Evolutionary conservation across 2,113 vertebrate species (phyloP), one percentile per base, ranked within the genome.

Genomic region (Paratilapia polleni): DNA sequence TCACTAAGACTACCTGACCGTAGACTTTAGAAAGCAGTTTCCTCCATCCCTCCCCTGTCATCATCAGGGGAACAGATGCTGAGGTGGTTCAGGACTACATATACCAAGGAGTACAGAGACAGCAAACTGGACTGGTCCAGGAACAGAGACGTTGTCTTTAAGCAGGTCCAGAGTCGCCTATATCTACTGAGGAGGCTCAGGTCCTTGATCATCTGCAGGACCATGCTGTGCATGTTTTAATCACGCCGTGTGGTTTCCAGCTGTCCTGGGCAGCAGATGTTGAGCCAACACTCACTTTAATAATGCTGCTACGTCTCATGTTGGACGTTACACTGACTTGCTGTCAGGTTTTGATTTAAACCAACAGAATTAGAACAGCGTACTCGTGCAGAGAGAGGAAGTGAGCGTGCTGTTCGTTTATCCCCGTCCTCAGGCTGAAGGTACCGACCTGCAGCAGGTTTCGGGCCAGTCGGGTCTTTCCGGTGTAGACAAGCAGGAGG

Each of bases 401-500:
- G 52, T n/a, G 52, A 9, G 9, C 8, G 2, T 49, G 1, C 43
- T 3, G 26, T 28, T 70, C 41, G 14, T 49, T 0, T 9, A 68
- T 47, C 22, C 14, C 41, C 6, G 49, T 6, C 22, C 11, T 14
- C 15, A 17, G 43, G 60, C 14, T 77, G 26, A n/a, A 2, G 11
- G 17, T 5, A 66, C 73, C 1, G 7, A 99, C 98, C 97, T 99
- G 98, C 68, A 99, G 96, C 87, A 99, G 94, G 88, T 99, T 99
- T 5, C 97, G 97, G 3, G 98, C 98, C 88, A 99, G 94, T 2
- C 98, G 97, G 1, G 98, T 99, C 86, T 98, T 99, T 10, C 98
- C 98, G 0, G 98, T 99, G 91, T 99, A 99, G 19, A 99, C 96
- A 92, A 99, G 94, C 77, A 99, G 95, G 79, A 99, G 91, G 83